Conservation (phyloP, 2,797 vertebrate species). For the Amniataba percoides region DNA sequence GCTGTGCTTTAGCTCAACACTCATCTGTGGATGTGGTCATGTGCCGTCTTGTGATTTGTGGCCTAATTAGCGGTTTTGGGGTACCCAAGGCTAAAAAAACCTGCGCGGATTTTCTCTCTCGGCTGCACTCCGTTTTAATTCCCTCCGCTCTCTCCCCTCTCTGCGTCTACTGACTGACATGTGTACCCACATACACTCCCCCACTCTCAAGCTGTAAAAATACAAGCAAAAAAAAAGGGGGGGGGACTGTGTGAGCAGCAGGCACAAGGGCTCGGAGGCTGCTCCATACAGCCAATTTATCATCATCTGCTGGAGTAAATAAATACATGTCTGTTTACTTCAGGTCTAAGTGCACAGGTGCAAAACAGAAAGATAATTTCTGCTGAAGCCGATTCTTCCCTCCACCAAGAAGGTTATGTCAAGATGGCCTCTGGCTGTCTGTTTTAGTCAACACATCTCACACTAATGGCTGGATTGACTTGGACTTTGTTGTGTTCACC, state of each 20-base stretch:
- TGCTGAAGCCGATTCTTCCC: conserved; percentile 50
- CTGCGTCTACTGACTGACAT: conserved; percentile 31
- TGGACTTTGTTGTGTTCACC: conserved; percentile 22
- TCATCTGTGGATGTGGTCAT: conserved; percentile 72
- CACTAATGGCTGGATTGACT: conserved; percentile 60
- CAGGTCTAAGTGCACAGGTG: conserved; percentile 63
- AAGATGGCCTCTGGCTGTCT: conserved; percentile 50
- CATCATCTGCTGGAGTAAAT: conserved; percentile 56
- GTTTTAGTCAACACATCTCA: conserved; percentile 40
- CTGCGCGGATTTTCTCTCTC: conserved; percentile 21
- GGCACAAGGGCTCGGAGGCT: conserved; percentile 45
- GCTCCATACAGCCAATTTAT: conserved; percentile 57
- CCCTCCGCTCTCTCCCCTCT: conserved; percentile 15
- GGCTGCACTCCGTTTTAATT: conserved; percentile 28
- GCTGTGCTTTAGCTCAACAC: conserved; percentile 66
- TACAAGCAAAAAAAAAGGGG: conserved; percentile 44
- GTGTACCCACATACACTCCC: conserved; percentile 37
- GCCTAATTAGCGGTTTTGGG: conserved; percentile 74
- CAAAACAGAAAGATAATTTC: conserved; percentile 56
- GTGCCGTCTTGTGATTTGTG: conserved; percentile 72
- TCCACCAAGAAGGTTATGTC: conserved; percentile 50
- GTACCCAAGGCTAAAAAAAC: conserved; percentile 46
- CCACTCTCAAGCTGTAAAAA: conserved; percentile 51
- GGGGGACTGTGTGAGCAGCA: conserved; percentile 59
- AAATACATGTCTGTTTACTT: conserved; percentile 61